Percentiles rank a stretch among this genome's conserved stretches.
Conservation (phyloP, 1,140 invertebrate genomes). For the Diabrotica virgifera region DNA sequence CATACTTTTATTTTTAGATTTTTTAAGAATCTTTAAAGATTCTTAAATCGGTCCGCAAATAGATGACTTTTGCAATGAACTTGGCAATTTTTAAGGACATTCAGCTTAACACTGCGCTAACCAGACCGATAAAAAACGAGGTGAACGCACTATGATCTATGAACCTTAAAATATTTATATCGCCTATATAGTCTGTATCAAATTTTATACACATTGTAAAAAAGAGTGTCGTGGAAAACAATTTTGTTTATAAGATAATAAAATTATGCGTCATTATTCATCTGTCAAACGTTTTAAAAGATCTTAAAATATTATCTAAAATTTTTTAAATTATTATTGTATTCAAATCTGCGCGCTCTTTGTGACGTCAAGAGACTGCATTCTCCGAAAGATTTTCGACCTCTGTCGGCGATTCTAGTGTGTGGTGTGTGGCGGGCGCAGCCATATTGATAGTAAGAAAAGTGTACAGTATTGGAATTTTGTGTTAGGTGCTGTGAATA, state of each 20-base stretch:
- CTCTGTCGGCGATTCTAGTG: constrained; percentile 15
- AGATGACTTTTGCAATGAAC: too few relatives aligned
- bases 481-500: constrained; percentile 35
- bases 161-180: constrained; percentile 8
- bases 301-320: constrained; percentile 2
- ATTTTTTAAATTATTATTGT: not conserved
- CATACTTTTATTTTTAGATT: too few relatives aligned
- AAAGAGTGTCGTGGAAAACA: constrained; percentile 19
- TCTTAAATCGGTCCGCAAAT: too few relatives aligned
- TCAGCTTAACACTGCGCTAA: too few relatives aligned
- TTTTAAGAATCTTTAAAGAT: too few relatives aligned
- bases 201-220: not conserved
- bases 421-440: constrained; percentile 54
- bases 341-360: constrained; percentile 19
- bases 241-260: constrained; percentile 22
- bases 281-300: constrained; percentile 19
- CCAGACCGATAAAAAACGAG: too few relatives aligned
- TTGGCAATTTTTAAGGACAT: too few relatives aligned
- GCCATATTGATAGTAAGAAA: constrained; percentile 56
- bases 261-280: constrained; percentile 20
- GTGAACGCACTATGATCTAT: not conserved
- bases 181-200: too few relatives aligned
- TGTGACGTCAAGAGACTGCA: constrained; percentile 15
- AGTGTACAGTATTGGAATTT: constrained; percentile 29
- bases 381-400: constrained; percentile 15